Evolutionary conservation across 2,888 invertebrate genomes (phyloP), one percentile per base, ranked within the genome.

Genomic region (Cinara cedri): DNA sequence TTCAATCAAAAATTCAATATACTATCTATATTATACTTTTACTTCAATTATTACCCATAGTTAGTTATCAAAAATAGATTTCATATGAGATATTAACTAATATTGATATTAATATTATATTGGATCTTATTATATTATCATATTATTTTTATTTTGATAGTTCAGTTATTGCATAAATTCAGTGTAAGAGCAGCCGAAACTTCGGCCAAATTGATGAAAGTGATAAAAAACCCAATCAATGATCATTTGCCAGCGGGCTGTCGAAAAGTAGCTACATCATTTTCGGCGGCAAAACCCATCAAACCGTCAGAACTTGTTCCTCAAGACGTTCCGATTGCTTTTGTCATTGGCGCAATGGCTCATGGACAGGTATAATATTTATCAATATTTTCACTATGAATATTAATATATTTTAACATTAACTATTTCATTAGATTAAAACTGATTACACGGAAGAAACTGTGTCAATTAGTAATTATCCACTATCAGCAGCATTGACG

Each of bases 291-390:
- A 83, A 89, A 92, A 82, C 86, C 90, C n/a, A 85, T 88, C 21
- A 87, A 91, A 83, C 91, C 94, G 75, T 87, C 90, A 81, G 93
- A 95, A 60, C 85, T 98, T 51, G 94, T 95, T 11, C 94, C 94
- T 0, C 88, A 89, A 70, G 93, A 96, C 82, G 90, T 90, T 81
- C 97, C 98, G 0, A 89, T 98, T 81, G 96, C 93, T 0, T 88
- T 99, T 83, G 92, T 98, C 3, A 88, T 99, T 81, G 99, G 99
- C 57, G 97, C 98, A 3, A 97, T 99, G 92, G 98, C 99, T 0
- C 96, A 97, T 87, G 99, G 99, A 78, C 93, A 93, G 86, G 91
- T 98, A 82, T 6, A 4, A 34, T 34, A 34, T 34, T 34, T 34
- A 34, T 34, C 34, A 6, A 34, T 6, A 34, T 34, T 34, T 6